Percentiles rank a stretch among this genome's conserved stretches.
Evolutionary conservation across 2,113 vertebrate genomes (phyloP).

Genomic region (Physeter macrocephalus): DNA sequence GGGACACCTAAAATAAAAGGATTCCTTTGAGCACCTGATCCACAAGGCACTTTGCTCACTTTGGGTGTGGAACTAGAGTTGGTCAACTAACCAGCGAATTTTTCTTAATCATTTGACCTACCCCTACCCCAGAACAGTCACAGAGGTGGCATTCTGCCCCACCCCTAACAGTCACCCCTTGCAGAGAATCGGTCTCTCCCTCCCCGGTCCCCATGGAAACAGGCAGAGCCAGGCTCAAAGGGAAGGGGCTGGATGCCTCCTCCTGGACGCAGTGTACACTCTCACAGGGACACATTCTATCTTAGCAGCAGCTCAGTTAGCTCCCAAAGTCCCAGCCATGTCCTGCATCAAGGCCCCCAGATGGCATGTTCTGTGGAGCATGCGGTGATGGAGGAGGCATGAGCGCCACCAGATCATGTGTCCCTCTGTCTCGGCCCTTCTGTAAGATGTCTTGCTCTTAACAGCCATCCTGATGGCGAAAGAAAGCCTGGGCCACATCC

Average conservation of each 20-base stretch:
- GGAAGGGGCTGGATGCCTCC: slow-evolving; percentile 28
- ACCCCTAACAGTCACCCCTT: neutral
- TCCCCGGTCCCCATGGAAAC: slow-evolving; percentile 68
- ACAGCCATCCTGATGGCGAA: neutral
- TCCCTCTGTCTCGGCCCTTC: neutral
- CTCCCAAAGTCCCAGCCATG: slow-evolving; percentile 47
- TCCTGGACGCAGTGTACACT: slow-evolving; percentile 45
- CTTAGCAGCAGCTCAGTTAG: slow-evolving; percentile 49
- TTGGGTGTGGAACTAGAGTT: neutral
- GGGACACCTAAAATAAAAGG: neutral
- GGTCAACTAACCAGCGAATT: neutral
- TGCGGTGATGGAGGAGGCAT: neutral
- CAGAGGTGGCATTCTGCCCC: neutral
- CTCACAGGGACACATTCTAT: slow-evolving; percentile 67
- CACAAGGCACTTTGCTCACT: neutral
- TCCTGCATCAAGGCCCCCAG: slow-evolving; percentile 58
- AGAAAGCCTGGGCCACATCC: neutral
- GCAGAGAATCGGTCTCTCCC: neutral
- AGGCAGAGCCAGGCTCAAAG: slow-evolving; percentile 31
- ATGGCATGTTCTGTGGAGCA: slow-evolving; percentile 50
- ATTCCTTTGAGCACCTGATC: neutral
- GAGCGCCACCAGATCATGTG: neutral
- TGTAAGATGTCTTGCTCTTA: slow-evolving; percentile 9
- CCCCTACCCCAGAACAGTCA: neutral
- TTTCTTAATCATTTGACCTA: neutral